phyloP scores from a whole-genome alignment of 2,113 vertebrate genomes.

The Phoenicopterus ruber region DNA sequence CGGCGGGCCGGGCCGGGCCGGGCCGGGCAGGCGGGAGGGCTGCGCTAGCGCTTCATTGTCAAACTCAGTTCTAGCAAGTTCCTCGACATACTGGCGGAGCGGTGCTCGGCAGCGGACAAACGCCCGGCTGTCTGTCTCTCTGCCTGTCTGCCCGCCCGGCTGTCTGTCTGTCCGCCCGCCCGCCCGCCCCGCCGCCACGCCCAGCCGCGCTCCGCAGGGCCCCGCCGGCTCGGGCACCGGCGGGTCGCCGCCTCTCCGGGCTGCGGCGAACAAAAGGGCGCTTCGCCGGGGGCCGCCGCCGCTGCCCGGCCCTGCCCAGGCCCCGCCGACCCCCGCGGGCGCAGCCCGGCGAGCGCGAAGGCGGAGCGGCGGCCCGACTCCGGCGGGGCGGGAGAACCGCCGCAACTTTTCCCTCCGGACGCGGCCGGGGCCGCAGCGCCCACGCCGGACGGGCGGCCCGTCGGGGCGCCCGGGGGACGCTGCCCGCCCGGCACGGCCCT shows the following conservation, averaged over 20 bases:
- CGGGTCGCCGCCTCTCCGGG: neutral
- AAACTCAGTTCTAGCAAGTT: conserved; percentile 63
- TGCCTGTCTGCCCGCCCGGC: neutral
- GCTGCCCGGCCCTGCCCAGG: neutral
- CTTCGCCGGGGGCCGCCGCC: neutral
- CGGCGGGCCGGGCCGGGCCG: neutral
- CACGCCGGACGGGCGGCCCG: neutral
- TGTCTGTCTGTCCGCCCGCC: neutral
- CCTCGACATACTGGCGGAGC: conserved; percentile 33
- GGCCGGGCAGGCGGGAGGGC: neutral
- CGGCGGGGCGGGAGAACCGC: neutral
- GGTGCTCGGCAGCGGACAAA: neutral
- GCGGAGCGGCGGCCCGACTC: neutral
- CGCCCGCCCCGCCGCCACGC: conserved; percentile 4
- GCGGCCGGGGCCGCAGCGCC: neutral
- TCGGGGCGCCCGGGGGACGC: neutral
- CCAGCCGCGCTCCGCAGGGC: conserved; percentile 39
- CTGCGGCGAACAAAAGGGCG: conserved; percentile 37
- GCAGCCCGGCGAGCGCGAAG: neutral
- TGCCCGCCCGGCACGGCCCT: neutral
- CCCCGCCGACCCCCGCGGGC: neutral
- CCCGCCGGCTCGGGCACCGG: neutral
- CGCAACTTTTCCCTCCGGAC: conserved; percentile 34
- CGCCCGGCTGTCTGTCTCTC: neutral
- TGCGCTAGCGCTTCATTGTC: conserved; percentile 27